phyloP scores from a whole-genome alignment of 1,140 invertebrate species.

The Drosophila sp. region DNA sequence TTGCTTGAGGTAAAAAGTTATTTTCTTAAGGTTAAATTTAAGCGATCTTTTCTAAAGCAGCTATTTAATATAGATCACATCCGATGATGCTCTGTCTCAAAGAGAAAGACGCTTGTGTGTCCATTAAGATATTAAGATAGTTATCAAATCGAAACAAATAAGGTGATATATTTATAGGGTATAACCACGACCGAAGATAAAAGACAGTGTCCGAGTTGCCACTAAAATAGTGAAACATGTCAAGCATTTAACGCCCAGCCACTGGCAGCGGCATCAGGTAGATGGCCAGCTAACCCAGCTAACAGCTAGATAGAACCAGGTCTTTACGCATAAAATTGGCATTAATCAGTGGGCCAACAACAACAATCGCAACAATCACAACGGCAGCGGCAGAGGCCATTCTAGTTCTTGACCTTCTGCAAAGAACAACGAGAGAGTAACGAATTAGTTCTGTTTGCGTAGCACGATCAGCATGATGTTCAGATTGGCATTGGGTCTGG shows the following conservation, averaged over 20 bases:
- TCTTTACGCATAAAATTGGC: constrained; percentile 69
- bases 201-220: constrained; percentile 2
- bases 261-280: constrained; percentile 18
- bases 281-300: constrained; percentile 1
- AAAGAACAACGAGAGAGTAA: constrained; percentile 2
- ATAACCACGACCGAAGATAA: not conserved
- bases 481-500: not conserved
- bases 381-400: not conserved
- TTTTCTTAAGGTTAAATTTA: too few relatives aligned
- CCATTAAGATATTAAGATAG: too few relatives aligned
- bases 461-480: constrained; percentile 29
- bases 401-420: constrained; percentile 46
- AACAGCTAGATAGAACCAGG: constrained; percentile 14
- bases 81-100: too few relatives aligned
- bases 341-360: constrained; percentile 56
- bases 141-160: too few relatives aligned
- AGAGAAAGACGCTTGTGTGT: too few relatives aligned
- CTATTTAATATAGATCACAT: too few relatives aligned
- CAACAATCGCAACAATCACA: not conserved
- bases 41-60: too few relatives aligned
- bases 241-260: constrained; percentile 34
- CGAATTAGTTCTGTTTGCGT: constrained; percentile 46
- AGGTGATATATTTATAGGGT: too few relatives aligned
- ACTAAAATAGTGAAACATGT: constrained; percentile 35
- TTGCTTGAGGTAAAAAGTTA: too few relatives aligned